Evolutionary conservation across 2,888 invertebrate species (phyloP).

Genomic region (Amiota minor): DNA sequence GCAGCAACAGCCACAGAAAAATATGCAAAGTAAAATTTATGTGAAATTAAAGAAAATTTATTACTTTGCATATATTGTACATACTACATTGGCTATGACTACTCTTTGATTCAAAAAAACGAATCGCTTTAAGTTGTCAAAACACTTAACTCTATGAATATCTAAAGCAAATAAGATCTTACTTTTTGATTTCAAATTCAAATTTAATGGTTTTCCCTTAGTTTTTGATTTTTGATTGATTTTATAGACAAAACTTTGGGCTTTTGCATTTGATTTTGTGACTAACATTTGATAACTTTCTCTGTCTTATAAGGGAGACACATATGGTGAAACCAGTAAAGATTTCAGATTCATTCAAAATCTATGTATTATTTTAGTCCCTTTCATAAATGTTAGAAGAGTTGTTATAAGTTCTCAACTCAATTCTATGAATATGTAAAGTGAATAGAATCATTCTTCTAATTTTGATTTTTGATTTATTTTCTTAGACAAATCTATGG

Average conservation of each 20-base stretch:
- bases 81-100: background rate
- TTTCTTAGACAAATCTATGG: too few species aligned
- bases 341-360: too few species aligned
- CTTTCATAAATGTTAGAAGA: too few species aligned
- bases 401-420: too few species aligned
- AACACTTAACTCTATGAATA: slow-evolving; percentile 25
- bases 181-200: slow-evolving; percentile 33
- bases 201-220: slow-evolving; percentile 32
- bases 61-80: slow-evolving; percentile 52
- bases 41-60: slow-evolving; percentile 71
- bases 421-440: too few species aligned
- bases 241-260: slow-evolving; percentile 17
- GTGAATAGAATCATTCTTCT: too few species aligned
- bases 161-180: slow-evolving; percentile 27
- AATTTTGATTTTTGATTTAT: too few species aligned
- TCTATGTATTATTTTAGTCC: too few species aligned
- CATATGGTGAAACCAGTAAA: too few species aligned
- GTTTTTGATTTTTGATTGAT: slow-evolving; percentile 15
- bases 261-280: background rate
- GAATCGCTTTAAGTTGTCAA: slow-evolving; percentile 21
- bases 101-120: slow-evolving; percentile 2
- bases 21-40: slow-evolving; percentile 70
- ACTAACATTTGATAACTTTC: slow-evolving; percentile 53
- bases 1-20: slow-evolving; percentile 35
- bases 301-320: slow-evolving; percentile 27